Evolutionary conservation across 1,140 invertebrate genomes (phyloP).

Genomic region (Camponotus floridanus): DNA sequence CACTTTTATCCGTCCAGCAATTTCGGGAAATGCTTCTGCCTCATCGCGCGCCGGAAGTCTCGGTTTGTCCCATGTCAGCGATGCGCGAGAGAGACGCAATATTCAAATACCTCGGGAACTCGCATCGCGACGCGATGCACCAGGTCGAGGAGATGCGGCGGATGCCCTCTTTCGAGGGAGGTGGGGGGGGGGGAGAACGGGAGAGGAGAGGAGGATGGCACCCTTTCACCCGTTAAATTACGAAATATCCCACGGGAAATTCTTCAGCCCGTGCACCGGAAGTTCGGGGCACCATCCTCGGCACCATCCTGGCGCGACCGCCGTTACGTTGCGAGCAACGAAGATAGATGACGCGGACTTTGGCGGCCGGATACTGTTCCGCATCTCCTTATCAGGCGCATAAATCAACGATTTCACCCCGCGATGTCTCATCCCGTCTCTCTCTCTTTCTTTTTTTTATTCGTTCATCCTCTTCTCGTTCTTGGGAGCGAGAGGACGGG

Average conservation of each 20-base stretch:
- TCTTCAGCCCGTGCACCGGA: conserved; percentile 66
- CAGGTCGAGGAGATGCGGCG: conserved; percentile 24
- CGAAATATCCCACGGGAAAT: conserved; percentile 80
- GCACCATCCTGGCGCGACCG: not conserved
- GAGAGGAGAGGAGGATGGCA: not conserved
- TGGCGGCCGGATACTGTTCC: conserved; percentile 52
- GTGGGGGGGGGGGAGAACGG: no score
- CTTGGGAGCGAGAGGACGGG: not conserved
- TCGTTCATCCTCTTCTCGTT: not conserved
- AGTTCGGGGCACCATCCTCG: conserved; percentile 54
- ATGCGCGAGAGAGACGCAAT: not conserved
- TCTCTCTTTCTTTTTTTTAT: not conserved
- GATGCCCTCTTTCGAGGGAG: conserved; percentile 17
- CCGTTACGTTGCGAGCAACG: conserved; percentile 68
- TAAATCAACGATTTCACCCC: conserved; percentile 70
- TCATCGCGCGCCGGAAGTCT: conserved; percentile 25
- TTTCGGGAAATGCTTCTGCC: not conserved
- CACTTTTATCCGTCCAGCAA: not conserved
- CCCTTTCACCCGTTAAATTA: conserved; percentile 77
- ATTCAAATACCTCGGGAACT: conserved; percentile 36
- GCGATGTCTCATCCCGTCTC: conserved; percentile 7
- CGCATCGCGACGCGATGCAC: conserved; percentile 21
- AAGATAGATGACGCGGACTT: conserved; percentile 74
- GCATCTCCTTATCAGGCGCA: conserved; percentile 73
- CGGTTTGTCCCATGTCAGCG: not conserved